Conservation (phyloP, 2,888 invertebrate genomes). For the Drosophila demipolita region DNA sequence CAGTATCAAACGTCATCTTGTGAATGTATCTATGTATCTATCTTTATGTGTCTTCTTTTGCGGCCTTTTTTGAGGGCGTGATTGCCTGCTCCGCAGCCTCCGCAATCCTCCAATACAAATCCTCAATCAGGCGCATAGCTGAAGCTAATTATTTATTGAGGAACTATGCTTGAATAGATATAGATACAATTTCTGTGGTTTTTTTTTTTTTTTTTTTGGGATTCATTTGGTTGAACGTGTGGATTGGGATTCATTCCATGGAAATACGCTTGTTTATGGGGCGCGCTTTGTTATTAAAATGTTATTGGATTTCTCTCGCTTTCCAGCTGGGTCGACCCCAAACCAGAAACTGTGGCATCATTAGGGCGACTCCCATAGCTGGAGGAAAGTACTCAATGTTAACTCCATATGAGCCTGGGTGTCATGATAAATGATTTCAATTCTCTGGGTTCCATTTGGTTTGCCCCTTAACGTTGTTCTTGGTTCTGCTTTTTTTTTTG, state of each 20-base stretch:
- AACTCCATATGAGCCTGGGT: conserved; percentile 54
- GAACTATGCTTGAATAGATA: conserved; percentile 58
- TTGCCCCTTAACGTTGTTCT: conserved; percentile 22
- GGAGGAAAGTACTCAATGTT: conserved; percentile 36
- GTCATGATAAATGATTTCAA: conserved; percentile 77
- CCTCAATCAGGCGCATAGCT: conserved; percentile 52
- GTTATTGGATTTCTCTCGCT: conserved; percentile 82
- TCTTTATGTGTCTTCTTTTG: conserved; percentile 19
- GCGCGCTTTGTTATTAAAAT: conserved; percentile 79
- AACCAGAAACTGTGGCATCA: conserved; percentile 36
- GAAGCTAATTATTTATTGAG: conserved; percentile 76
- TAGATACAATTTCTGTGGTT: conserved; percentile 69
- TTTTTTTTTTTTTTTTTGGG: neutral
- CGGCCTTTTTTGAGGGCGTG: conserved; percentile 71
- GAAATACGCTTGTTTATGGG: conserved; percentile 76
- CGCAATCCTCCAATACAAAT: conserved; percentile 1
- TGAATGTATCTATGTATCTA: conserved; percentile 20
- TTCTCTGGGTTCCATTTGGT: conserved; percentile 66
- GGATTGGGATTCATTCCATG: conserved; percentile 50
- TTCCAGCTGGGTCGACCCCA: conserved; percentile 61
- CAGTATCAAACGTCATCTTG: conserved; percentile 49
- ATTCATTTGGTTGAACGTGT: conserved; percentile 5
- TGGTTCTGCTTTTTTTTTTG: conserved; percentile 8
- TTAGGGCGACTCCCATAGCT: conserved; percentile 30
- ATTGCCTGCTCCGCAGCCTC: conserved; percentile 19